Base-by-base conservation (phyloP, 2,888 invertebrate genomes). In the Drosophila bunnanda region DNA sequence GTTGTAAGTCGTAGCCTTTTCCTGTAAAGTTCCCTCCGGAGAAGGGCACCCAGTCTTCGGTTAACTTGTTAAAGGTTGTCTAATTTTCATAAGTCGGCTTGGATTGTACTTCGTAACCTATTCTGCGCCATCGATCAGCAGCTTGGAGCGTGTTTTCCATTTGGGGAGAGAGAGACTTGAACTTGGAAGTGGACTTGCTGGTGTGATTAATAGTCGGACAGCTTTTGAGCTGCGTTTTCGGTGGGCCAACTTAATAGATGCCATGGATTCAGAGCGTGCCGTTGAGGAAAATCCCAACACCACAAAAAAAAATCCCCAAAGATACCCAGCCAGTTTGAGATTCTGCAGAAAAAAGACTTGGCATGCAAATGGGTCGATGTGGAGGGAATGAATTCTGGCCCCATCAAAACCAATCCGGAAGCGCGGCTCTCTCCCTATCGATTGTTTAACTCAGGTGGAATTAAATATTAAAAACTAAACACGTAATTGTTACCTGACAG, bases 91-190 rank as follows among this genome's bases (percentile, higher is more conserved):
- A 62, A 56, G 30, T 44, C 36, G 13, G 12, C 8, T 34, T 48
- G 22, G 58, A 48, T 58, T 6, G 52, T 8, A 46, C 25, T 53
- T 52, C 22, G 39, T 28, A 59, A 30, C 32, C 25, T 20, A 61
- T 56, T 70, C 69, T 57, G 59, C 56, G 43, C 64, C 57, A 54
- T 72, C 69, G 56, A 73, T 78, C 82, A 79, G 56, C 28, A 67
- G 60, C 25, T 59, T 62, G 76, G 58, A 78, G 75, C 77, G 82
- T 82, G 85, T 56, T 76, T 53, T 32, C 43, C 52, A 60, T 69
- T 72, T 66, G 60, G 53, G 39, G n/a, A 48, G 59, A 58, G 48
- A 9, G 50, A 58, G 58, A 64, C 43, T 44, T 44, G 39, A 34
- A 68, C 48, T 64, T 34, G 53, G 53, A 25, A 34, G 30, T 39